Evolutionary conservation across 2,797 vertebrate species (phyloP), one percentile per base, ranked within the genome.

Genomic region (Rousettus madagascariensis): DNA sequence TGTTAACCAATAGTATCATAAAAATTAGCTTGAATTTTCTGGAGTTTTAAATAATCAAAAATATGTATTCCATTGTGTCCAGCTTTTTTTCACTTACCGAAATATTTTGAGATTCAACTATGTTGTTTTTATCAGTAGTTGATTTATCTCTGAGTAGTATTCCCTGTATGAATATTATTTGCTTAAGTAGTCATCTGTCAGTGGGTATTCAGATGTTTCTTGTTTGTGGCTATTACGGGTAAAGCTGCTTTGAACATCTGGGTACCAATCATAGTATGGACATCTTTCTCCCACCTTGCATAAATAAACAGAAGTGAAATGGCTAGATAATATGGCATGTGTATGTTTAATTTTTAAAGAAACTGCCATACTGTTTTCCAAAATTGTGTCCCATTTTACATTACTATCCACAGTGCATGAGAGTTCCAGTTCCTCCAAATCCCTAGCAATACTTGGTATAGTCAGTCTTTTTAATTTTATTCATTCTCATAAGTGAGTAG

Each of bases 351-450:
- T 7, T 79, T 91, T 75, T 80, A 43, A 53, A 65, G 30, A 57
- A 91, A 63, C 4, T 68, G 12, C 2, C 5, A 15, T 6, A 43
- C 12, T 59, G 10, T 86, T 91, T 87, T 69, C 83, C 41, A 90
- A 89, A 59, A 6, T 15, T 3, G 8, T 63, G 5, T 77, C 13
- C 4, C 19, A 83, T 63, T 69, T 66, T 59, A 96, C 9, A 53
- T 57, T 75, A 17, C 8, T 57, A 11, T 38, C 4, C n/a, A 9
- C 26, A 49, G 5, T 1, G 1, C 26, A 5, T 86, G 30, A 86
- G 94, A 88, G 66, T 96, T 97, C 89, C 77, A 96, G 74, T 96
- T 93, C 68, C 95, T 97, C 90, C 86, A 94, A 96, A 94, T 33
- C 19, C 24, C 86, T 84, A 94, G 57, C 19, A 36, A 83, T 94